Evolutionary conservation across 2,888 invertebrate genomes (phyloP).

Genomic region (Apomyelois bistriatella): DNA sequence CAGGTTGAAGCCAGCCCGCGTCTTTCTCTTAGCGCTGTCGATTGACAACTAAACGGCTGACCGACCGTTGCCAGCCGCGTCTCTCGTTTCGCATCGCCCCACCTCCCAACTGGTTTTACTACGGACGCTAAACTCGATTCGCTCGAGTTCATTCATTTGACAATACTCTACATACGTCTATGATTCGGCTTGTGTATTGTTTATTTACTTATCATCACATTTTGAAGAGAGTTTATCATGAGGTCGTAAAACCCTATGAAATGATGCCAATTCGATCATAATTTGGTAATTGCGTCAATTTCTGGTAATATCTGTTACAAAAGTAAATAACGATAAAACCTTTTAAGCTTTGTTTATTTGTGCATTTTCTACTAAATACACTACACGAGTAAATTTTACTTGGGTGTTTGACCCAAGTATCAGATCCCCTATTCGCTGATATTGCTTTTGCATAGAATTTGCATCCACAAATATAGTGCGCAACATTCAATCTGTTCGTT

Average conservation of each 20-base stretch:
- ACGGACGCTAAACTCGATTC: constrained; percentile 11
- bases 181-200: neutral
- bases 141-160: constrained; percentile 11
- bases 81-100: constrained; percentile 7
- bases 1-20: constrained; percentile 58
- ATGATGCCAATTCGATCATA: neutral
- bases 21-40: constrained; percentile 71
- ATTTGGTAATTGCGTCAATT: neutral
- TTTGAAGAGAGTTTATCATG: neutral
- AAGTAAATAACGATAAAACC: no score
- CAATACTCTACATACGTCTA: neutral
- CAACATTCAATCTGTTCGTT: neutral
- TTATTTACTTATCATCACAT: constrained; percentile 2
- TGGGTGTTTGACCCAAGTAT: no score
- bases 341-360: no score
- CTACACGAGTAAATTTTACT: no score
- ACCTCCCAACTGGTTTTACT: constrained; percentile 12
- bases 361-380: no score
- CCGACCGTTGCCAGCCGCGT: constrained; percentile 31
- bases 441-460: no score
- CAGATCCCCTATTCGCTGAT: no score
- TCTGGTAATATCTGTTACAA: neutral
- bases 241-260: neutral
- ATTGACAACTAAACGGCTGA: constrained; percentile 59
- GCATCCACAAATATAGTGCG: no score